These are phyloP conservation scores for Heliconius aoede DNA, from an alignment of 2,888 invertebrate species.

Conservation along the genomic window DNA sequence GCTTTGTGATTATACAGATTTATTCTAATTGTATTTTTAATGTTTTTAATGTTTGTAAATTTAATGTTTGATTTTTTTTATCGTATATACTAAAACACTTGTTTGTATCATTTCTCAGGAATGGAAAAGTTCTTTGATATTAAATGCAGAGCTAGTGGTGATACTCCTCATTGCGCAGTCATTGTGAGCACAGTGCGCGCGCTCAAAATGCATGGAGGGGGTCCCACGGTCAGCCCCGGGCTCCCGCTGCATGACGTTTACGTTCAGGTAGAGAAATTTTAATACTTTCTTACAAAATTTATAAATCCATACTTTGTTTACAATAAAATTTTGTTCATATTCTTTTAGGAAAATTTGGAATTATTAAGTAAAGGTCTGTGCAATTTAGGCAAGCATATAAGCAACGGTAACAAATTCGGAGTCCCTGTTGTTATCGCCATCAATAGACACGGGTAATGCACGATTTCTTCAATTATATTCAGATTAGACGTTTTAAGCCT, in stretches of 20 bases:
- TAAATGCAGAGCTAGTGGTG: conserved; percentile 95
- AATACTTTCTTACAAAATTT: too few relatives aligned
- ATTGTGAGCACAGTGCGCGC: conserved; percentile 97
- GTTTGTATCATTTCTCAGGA: conserved; percentile 69
- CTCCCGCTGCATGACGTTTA: conserved; percentile 93
- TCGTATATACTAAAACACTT: not conserved
- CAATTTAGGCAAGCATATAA: conserved; percentile 96
- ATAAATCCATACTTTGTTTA: too few relatives aligned
- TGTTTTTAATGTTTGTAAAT: not conserved
- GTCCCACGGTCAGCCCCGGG: conserved; percentile 93
- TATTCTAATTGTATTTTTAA: not conserved
- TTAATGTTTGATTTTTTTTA: not conserved
- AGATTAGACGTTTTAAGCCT: not conserved
- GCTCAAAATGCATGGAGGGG: conserved; percentile 99
- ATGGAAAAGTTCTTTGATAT: conserved; percentile 99
- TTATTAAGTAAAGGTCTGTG: conserved; percentile 93
- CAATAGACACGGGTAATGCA: conserved; percentile 88
- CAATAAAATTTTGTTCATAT: not conserved
- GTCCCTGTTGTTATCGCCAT: conserved; percentile 97
- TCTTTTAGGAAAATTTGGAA: conserved; percentile 90
- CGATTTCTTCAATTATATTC: not conserved
- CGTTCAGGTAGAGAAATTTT: conserved; percentile 64
- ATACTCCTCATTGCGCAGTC: conserved; percentile 94
- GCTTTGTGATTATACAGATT: not conserved
- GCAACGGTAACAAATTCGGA: conserved; percentile 94